Evolutionary conservation across 2,888 invertebrate genomes (phyloP), one percentile per base, ranked within the genome.

Genomic region (Synanthedon myopaeformis): DNA sequence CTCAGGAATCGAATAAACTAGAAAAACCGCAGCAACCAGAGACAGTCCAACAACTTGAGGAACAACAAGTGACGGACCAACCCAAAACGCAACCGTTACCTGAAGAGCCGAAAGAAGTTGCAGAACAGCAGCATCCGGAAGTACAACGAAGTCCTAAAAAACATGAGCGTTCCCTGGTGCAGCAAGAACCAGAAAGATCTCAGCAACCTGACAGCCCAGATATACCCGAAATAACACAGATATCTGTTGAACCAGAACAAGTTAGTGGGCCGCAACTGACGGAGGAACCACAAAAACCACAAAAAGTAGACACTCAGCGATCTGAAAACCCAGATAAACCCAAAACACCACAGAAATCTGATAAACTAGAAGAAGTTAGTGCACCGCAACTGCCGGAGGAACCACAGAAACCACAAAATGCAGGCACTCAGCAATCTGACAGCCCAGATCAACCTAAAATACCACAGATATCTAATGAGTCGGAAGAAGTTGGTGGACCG

Each of bases 21-120:
- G 19, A n/a, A 6, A 48, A 48, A 28, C 49, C 55, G 49, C 51
- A 8, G 3, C 14, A 51, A 17, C 54, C 55, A 52, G 50, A 23
- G 17, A 11, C 52, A n/a, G 42, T 53, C 42, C 12, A 2, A 4
- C 17, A 51, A 5, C 55, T 52, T 42, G 13, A 23, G 8, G 14
- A 52, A 28, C 57, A 6, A 49, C 19, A 45, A 12, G 5, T 13
- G 10, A 17, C 14, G 13, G 23, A 19, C 3, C 13, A 49, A 17
- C 19, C 23, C 1, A 11, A 49, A 17, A 49, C 10, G 11, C 17
- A 2, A 17, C 14, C n/a, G 23, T 12, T 3, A 49, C 23, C 8
- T 19, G 23, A 49, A 17, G 12, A 19, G 8, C 11, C 23, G 17
- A 14, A 49, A 17, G 11, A 14, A 19, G 14, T 10, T 14, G 12